These are phyloP conservation scores for Eulemur coronatus DNA, from an alignment of 2,797 vertebrate species.

Conservation along the genomic window DNA sequence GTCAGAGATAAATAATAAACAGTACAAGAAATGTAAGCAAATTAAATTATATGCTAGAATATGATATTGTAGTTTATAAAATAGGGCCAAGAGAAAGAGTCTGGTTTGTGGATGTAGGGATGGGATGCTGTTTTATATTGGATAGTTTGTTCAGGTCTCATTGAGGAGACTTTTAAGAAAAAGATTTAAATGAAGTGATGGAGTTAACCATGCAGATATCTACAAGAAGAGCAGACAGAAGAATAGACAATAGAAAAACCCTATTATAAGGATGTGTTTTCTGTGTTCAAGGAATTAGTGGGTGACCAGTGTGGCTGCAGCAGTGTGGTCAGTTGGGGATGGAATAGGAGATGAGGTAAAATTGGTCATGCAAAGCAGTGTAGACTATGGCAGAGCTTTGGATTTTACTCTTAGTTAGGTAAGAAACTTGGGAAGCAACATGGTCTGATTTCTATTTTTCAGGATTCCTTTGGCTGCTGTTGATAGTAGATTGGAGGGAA, in stretches of 20 bases:
- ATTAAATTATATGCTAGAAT: background rate
- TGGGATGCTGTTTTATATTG: background rate
- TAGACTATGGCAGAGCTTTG: too few relatives aligned
- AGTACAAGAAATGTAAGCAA: background rate
- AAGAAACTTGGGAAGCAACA: background rate
- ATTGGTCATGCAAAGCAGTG: background rate
- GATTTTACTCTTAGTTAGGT: background rate
- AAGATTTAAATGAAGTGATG: background rate
- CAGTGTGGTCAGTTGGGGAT: too few relatives aligned
- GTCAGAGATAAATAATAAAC: background rate
- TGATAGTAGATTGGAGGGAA: too few relatives aligned
- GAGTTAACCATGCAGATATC: background rate
- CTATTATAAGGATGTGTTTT: too few relatives aligned
- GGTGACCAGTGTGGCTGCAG: background rate
- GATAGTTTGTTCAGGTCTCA: background rate
- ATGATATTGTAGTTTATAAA: background rate
- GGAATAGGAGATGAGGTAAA: background rate
- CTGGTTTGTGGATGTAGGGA: background rate
- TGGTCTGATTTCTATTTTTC: background rate
- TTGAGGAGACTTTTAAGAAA: background rate
- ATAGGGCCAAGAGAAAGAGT: background rate
- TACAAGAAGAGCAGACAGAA: background rate
- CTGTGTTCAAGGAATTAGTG: background rate
- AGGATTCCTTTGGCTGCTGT: background rate
- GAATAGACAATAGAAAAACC: fast-evolving